Evolutionary conservation across 2,888 invertebrate genomes (phyloP), one percentile per base, ranked within the genome.

Genomic region (Leptopterna dolabrata): DNA sequence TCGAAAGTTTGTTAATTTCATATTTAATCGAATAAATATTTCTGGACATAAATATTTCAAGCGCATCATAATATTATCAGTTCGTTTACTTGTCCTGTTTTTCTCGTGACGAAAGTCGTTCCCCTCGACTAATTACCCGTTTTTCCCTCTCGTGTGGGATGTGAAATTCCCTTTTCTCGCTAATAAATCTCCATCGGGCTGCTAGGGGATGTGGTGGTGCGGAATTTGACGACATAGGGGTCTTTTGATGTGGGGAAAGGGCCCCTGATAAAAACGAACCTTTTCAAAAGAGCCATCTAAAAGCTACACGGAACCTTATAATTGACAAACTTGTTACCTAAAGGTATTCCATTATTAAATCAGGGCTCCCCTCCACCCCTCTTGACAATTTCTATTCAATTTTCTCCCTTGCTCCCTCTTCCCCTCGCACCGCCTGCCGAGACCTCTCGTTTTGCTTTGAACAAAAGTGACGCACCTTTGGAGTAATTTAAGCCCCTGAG

Each of bases 341-440:
- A 63, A 63, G 63, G 63, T 63, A 63, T 63, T 63, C 63, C 63
- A 63, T 63, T 63, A 63, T 63, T 63, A 63, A 63, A 63, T 63
- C 63, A 63, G 63, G 63, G 63, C 63, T 63, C 63, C 63, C 51
- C n/a, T n/a, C n/a, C n/a, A n/a, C n/a, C n/a, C 51, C 63, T 63
- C 63, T 63, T 63, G 63, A 63, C 63, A 63, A 63, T 63, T 63
- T 63, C 63, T 63, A 63, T 63, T 63, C 63, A 63, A 63, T 63
- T 63, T 63, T 63, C 63, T 24, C 63, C 63, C 63, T 63, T 63
- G 24, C 24, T 19, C 63, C 63, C 63, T 51, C 36, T 36, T 36
- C 7, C 63, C 27, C 63, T 24, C 13, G 24, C 13, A 63, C 19
- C 24, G 63, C 9, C 63, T 63, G 63, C 63, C 63, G 19, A 27